phyloP scores from a whole-genome alignment of 2,113 vertebrate species.

The Antechinus stuartii region DNA sequence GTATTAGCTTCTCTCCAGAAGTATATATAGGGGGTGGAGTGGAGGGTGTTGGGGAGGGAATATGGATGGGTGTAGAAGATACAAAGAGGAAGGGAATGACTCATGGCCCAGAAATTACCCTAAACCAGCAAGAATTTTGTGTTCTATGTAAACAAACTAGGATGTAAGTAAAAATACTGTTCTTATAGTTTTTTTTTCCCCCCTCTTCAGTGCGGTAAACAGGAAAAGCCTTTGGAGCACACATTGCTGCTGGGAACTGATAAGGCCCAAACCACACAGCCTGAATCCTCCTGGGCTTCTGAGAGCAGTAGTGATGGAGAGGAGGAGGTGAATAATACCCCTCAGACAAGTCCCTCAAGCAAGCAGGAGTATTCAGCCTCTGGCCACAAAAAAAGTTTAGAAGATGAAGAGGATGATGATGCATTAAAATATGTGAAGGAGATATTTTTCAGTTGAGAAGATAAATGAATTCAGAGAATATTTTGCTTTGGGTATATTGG shows the following conservation, averaged over 20 bases:
- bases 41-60: neutral
- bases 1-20: neutral
- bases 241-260: neutral
- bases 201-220: slow-evolving; percentile 38
- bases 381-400: rapidly evolving
- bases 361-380: rapidly evolving
- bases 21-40: neutral
- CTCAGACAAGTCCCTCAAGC: rapidly evolving
- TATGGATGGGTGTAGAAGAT: too few relatives aligned
- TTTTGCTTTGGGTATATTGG: neutral
- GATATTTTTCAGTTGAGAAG: slow-evolving; percentile 85
- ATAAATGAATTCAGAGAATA: neutral
- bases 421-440: slow-evolving; percentile 84
- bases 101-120: neutral
- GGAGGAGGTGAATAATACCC: neutral
- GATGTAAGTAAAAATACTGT: neutral
- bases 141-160: neutral
- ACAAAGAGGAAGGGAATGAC: too few relatives aligned
- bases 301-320: neutral
- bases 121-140: neutral
- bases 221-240: slow-evolving; percentile 50
- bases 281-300: neutral
- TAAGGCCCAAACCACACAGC: neutral
- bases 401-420: slow-evolving; percentile 74
- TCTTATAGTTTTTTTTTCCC: neutral